These are phyloP conservation scores for Aethes cnicana DNA, from an alignment of 2,888 invertebrate genomes.

Conservation along the genomic window DNA sequence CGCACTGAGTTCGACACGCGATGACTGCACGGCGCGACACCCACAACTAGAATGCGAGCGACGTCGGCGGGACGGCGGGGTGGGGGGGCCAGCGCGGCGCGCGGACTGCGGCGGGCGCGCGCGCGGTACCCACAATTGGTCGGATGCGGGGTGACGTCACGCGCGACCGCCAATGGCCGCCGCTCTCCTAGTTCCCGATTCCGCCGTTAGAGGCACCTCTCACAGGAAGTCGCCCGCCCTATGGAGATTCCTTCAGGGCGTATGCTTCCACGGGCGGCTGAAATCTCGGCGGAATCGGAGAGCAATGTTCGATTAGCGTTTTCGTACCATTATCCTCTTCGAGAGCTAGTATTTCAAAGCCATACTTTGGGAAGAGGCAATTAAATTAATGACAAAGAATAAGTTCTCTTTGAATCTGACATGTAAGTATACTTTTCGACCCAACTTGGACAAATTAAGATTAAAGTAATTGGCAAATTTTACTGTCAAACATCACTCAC, in stretches of 20 bases:
- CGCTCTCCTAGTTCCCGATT: slow-evolving; percentile 47
- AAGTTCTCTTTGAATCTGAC: not conserved
- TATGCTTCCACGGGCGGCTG: slow-evolving; percentile 72
- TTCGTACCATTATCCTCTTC: slow-evolving; percentile 15
- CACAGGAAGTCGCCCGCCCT: slow-evolving; percentile 76
- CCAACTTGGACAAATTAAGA: too few relatives aligned
- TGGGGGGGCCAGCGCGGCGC: slow-evolving; percentile 65
- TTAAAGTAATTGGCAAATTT: too few relatives aligned
- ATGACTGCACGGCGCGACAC: slow-evolving; percentile 80
- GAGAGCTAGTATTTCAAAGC: slow-evolving; percentile 1
- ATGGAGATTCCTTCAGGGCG: slow-evolving; percentile 78
- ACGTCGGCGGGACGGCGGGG: slow-evolving; percentile 69
- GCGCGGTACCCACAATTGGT: slow-evolving; percentile 71
- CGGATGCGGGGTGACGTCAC: slow-evolving; percentile 70
- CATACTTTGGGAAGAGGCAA: not conserved
- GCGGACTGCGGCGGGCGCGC: slow-evolving; percentile 76
- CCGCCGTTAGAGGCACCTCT: slow-evolving; percentile 62
- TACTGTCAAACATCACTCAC: too few relatives aligned
- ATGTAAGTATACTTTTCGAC: too few relatives aligned
- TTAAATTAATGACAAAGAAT: not conserved
- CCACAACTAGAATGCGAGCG: slow-evolving; percentile 81
- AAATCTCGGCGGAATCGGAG: slow-evolving; percentile 49
- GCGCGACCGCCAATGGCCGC: slow-evolving; percentile 58
- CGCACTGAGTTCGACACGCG: slow-evolving; percentile 80
- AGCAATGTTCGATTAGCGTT: slow-evolving; percentile 23